A percentile compares a stretch with the other conserved stretches of the same genome.
These are phyloP conservation scores for Hirundo rustica DNA, from an alignment of 2,797 vertebrate genomes.

Conservation along the genomic window DNA sequence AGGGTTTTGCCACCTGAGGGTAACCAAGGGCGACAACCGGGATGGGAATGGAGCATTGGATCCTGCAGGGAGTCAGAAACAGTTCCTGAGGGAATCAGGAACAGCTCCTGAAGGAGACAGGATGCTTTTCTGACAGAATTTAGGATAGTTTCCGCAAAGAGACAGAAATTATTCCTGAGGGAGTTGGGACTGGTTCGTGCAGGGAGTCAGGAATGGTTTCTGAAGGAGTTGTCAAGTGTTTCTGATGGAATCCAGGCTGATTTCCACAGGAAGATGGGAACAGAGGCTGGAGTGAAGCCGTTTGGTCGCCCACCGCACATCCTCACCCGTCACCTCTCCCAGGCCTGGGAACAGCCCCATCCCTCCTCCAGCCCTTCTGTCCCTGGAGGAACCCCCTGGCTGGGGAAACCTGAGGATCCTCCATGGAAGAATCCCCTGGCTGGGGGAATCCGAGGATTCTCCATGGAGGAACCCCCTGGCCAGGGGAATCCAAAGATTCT, in stretches of 20 bases:
- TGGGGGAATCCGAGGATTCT: no score
- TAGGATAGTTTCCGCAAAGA: neutral
- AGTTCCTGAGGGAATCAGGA: rapidly evolving
- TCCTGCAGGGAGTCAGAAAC: neutral
- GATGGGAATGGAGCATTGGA: neutral
- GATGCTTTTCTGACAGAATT: neutral
- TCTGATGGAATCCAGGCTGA: neutral
- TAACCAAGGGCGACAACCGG: neutral
- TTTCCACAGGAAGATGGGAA: neutral
- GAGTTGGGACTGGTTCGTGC: neutral
- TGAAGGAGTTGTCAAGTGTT: neutral
- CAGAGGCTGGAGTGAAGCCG: rapidly evolving
- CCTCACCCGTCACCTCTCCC: neutral
- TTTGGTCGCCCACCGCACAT: rapidly evolving
- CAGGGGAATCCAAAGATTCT: neutral
- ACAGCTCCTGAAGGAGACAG: neutral
- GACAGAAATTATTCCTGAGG: rapidly evolving
- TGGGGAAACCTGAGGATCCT: no score
- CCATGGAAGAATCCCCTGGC: no score
- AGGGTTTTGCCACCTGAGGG: neutral
- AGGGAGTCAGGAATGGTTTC: rapidly evolving
- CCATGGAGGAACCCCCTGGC: neutral
- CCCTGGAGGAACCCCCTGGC: neutral
- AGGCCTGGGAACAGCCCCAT: neutral
- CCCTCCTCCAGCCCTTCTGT: neutral